Percentiles rank a stretch among this genome's conserved stretches.
Evolutionary conservation across 2,113 vertebrate genomes (phyloP).

Genomic region (Gasterosteus aculeatus): DNA sequence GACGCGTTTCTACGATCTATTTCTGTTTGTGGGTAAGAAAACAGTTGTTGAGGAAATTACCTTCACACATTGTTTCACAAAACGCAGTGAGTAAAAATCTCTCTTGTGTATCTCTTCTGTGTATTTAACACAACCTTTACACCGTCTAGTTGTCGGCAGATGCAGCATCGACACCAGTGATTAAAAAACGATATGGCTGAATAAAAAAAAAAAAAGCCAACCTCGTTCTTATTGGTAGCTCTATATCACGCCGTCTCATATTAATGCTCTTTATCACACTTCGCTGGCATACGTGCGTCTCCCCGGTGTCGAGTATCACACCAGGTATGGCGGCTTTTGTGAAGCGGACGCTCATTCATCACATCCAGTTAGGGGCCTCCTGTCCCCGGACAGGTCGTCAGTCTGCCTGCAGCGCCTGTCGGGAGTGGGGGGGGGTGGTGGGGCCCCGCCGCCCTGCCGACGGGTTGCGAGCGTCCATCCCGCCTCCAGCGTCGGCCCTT

Average conservation of each 20-base stretch:
- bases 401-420: conserved; percentile 59
- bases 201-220: conserved; percentile 14
- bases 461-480: conserved; percentile 46
- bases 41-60: neutral
- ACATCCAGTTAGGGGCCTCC: conserved; percentile 50
- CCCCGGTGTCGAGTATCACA: conserved; percentile 22
- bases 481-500: conserved; percentile 61
- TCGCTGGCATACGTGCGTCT: conserved; percentile 17
- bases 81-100: conserved; percentile 17
- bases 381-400: conserved; percentile 62
- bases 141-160: neutral
- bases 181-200: neutral
- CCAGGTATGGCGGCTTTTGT: conserved; percentile 40
- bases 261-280: conserved; percentile 16
- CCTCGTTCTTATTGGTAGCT: conserved; percentile 26
- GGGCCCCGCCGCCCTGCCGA: no score
- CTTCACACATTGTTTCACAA: conserved; percentile 6
- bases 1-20: neutral
- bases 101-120: neutral
- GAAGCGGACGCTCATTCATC: conserved; percentile 69
- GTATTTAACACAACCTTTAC: conserved; percentile 33
- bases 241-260: conserved; percentile 5
- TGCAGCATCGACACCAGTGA: neutral
- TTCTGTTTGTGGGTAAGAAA: neutral
- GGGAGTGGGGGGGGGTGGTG: conserved; percentile 13